A percentile compares a stretch with the other conserved stretches of the same genome.
phyloP scores from a whole-genome alignment of 2,888 invertebrate genomes.

The Andrena bucephala region DNA sequence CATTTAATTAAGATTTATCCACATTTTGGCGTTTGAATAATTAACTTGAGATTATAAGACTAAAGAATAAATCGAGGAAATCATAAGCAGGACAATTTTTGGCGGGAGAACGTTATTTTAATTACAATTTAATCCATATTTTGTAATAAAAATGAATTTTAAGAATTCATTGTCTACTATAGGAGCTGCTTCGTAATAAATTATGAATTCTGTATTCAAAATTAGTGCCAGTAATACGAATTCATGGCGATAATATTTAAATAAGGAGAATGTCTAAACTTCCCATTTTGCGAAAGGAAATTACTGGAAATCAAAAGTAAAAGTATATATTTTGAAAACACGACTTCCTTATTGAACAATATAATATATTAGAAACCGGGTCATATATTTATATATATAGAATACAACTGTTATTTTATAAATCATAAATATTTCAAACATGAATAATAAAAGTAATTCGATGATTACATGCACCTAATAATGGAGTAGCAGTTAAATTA shows the following conservation, averaged over 20 bases:
- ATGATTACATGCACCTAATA: no score
- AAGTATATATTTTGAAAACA: not conserved
- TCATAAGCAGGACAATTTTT: not conserved
- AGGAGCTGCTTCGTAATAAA: no score
- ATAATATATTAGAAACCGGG: no score
- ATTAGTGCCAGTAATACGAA: not conserved
- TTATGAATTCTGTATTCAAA: no score
- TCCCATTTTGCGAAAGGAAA: not conserved
- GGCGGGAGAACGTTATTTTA: not conserved
- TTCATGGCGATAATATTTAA: slow-evolving; percentile 11
- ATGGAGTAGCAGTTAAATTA: no score
- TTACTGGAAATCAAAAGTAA: not conserved
- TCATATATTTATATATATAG: no score
- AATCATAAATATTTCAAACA: no score
- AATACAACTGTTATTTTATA: no score
- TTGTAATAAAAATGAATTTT: no score
- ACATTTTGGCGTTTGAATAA: no score
- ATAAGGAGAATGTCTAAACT: not conserved
- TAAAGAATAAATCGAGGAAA: not conserved
- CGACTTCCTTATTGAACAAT: not conserved
- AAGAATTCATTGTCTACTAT: no score
- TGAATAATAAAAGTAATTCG: no score
- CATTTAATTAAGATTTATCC: not conserved
- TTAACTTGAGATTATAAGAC: not conserved
- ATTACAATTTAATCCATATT: not conserved